Conservation (phyloP, 2,797 vertebrate genomes). For the Periophthalmus magnuspinnatus region DNA sequence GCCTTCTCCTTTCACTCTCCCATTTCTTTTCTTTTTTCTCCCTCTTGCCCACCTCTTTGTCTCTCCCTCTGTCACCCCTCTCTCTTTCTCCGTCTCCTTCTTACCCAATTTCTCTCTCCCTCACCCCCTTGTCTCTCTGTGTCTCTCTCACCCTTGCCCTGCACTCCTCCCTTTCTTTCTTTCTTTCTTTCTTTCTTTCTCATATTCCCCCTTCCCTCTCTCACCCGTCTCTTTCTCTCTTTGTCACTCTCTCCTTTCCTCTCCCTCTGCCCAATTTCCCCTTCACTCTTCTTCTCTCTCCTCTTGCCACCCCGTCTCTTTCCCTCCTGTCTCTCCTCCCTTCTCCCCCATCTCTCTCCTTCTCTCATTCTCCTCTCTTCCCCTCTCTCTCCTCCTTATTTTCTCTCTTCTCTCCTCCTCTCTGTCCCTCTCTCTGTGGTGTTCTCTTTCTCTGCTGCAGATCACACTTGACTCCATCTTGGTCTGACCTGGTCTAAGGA, state of each 20-base stretch:
- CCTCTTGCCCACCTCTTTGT: background rate
- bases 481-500: no score
- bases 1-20: no score
- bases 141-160: constrained; percentile 34
- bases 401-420: no score
- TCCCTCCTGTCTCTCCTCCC: background rate
- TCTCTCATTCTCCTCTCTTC: background rate
- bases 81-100: no score
- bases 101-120: constrained; percentile 1
- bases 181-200: no score
- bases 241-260: background rate
- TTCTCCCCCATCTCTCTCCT: background rate
- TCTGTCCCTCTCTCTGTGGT: constrained; percentile 20
- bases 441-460: constrained; percentile 36
- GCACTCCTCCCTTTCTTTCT: background rate
- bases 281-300: background rate
- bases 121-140: constrained; percentile 6
- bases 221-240: background rate
- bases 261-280: background rate
- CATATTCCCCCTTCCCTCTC: background rate
- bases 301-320: background rate
- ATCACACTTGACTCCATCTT: no score
- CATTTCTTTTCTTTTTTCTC: no score
- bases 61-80: no score
- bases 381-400: no score